Evolutionary conservation across 2,113 vertebrate genomes (phyloP), one percentile per base, ranked within the genome.

Genomic region (Leptobrachium ailaonicum): DNA sequence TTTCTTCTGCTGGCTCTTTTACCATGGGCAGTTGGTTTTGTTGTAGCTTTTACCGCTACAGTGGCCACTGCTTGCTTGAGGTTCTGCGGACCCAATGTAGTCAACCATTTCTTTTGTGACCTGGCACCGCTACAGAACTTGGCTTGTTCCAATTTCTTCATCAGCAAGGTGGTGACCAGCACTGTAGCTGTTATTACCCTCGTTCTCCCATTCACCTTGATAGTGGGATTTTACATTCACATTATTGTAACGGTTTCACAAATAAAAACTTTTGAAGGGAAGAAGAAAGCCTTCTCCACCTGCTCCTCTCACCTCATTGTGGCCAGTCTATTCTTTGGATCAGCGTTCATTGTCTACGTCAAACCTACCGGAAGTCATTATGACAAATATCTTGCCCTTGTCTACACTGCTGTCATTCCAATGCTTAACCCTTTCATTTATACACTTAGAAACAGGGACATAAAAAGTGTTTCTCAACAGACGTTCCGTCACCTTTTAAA

Each of bases 31-130:
- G 2, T 84, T 67, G 85, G 84, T 4, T 87, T 89, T 58, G 70
- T 85, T 60, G 74, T 82, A 4, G 44, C 85, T 67, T 75, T 86
- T 2, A 82, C 85, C 53, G 83, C 83, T 45, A 76, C 81, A 11
- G 73, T 53, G 0, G 84, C 85, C 63, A 86, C 85, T 41, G 83
- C 85, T 14, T 82, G 77, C 2, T 45, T 88, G 64, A 82, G 85
- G 0, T 87, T 88, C 71, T 90, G 88, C 78, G 88, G 86, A 0
- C 75, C 86, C 13, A 87, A 86, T 63, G 47, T 83, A 53, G 86
- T 88, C 66, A 67, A 82, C 54, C 83, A 87, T 72, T 66, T 83
- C n/a, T 88, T 87, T 60, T 90, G 87, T 82, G 87, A 89, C 70
- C 80, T 85, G 66, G 73, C 73, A 12, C 86, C 88, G 47, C 79